Base-by-base conservation (phyloP, 2,888 invertebrate species). In the Metacarcinus magister region DNA sequence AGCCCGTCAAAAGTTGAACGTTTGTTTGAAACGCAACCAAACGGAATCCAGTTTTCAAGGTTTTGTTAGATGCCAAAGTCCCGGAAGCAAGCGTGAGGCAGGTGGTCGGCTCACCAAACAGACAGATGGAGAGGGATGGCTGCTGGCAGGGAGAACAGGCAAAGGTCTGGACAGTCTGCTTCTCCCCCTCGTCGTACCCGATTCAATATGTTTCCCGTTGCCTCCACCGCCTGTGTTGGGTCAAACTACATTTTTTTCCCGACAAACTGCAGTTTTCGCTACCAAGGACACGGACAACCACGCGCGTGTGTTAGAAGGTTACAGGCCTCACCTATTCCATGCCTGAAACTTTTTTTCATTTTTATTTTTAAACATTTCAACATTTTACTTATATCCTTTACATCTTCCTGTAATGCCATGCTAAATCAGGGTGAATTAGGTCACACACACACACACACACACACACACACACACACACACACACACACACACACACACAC, bases 401-500 rank as follows among this genome's bases (percentile, higher is more conserved):
- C 19, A 2, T 67, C 0, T 67, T 67, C n/a, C 7, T n/a, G 7
- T n/a, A 19, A 67, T 4, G 32, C 13, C 82, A 32, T 32, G 19
- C 7, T 82, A 8, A 67, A 67, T 16, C 67, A 67, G 19, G n/a
- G 5, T 23, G 67, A 67, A 16, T n/a, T 16, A 8, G 19, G 4
- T 16, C 32, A 82, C 5, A 28, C 0, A 1, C 4, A 23, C n/a
- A 23, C 1, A 19, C 4, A n/a, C 7, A 28, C 10, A 4, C 75
- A 75, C 75, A 75, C 75, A 75, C 75, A 75, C 75, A 75, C 75
- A 75, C 75, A 75, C n/a, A 75, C 28, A 75, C 75, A 75, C 82
- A 32, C 82, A 82, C 82, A 82, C 82, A 82, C 82, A 82, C 82
- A 82, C 82, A 82, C 82, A 82, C 82, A 82, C 82, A 82, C 82